A percentile compares a stretch with the other conserved stretches of the same genome.
Conservation (phyloP, 2,888 invertebrate genomes). For the Eutolmus rufibarbis region DNA sequence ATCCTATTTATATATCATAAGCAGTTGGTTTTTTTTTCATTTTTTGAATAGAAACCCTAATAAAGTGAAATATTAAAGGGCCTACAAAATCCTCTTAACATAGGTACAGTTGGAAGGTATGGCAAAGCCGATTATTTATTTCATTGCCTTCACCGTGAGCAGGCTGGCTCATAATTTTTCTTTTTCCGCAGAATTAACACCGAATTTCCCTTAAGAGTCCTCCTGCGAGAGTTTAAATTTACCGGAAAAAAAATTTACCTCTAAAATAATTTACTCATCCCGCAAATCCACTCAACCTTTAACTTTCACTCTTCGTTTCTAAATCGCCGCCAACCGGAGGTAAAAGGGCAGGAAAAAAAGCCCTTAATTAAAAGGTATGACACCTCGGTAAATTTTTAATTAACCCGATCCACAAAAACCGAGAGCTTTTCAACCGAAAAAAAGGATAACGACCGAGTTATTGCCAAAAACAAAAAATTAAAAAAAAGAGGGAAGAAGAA, state of each 20-base stretch:
- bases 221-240: not conserved
- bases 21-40: too few relatives aligned
- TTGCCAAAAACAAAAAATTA: not conserved
- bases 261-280: not conserved
- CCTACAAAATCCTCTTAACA: not conserved
- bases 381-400: not conserved
- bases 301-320: not conserved
- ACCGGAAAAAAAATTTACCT: not conserved
- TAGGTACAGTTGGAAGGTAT: not conserved
- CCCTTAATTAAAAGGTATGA: not conserved
- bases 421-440: not conserved
- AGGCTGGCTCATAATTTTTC: not conserved
- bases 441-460: not conserved
- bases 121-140: not conserved
- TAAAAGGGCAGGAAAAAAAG: not conserved
- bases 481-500: not conserved
- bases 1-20: too few relatives aligned
- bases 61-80: not conserved
- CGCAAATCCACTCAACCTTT: not conserved
- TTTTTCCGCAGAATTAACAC: not conserved
- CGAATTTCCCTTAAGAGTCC: not conserved
- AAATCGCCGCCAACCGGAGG: not conserved
- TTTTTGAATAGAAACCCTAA: too few relatives aligned
- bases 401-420: not conserved
- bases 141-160: not conserved